A percentile compares a stretch with the other conserved stretches of the same genome.
phyloP scores from a whole-genome alignment of 2,113 vertebrate species.

The Microcebus ravelobensis region DNA sequence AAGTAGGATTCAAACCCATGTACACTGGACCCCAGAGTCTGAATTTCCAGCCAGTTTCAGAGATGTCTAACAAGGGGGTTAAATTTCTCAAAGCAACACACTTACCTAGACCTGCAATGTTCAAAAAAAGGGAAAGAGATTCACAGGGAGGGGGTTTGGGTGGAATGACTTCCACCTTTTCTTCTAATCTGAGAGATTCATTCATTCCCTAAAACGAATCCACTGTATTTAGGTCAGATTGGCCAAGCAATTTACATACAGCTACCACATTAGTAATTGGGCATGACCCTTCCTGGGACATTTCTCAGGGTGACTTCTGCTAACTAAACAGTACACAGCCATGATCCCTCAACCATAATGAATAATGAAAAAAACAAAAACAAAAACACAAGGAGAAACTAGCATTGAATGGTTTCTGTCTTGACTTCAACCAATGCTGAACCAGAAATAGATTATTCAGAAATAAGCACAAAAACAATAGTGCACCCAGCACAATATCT shows the following conservation, averaged over 20 bases:
- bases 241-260: not conserved
- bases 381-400: not conserved
- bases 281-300: not conserved
- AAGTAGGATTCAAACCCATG: not conserved
- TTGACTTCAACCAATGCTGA: not conserved
- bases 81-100: not conserved
- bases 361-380: not conserved
- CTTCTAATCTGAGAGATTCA: not conserved
- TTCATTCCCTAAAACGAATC: not conserved
- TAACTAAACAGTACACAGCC: not conserved
- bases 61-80: not conserved
- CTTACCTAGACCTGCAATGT: not conserved
- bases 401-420: not conserved
- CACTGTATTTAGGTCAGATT: not conserved
- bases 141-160: not conserved
- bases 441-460: not conserved
- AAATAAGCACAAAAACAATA: not conserved
- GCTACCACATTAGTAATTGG: not conserved
- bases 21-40: not conserved
- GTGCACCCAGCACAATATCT: not conserved
- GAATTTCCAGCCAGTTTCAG: not conserved
- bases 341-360: not conserved
- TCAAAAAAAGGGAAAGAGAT: not conserved
- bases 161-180: not conserved
- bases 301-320: constrained; percentile 46